A percentile compares a stretch with the other conserved stretches of the same genome.
These are phyloP conservation scores for Bambusicola thoracicus DNA, from an alignment of 2,113 vertebrate genomes.

Conservation along the genomic window DNA sequence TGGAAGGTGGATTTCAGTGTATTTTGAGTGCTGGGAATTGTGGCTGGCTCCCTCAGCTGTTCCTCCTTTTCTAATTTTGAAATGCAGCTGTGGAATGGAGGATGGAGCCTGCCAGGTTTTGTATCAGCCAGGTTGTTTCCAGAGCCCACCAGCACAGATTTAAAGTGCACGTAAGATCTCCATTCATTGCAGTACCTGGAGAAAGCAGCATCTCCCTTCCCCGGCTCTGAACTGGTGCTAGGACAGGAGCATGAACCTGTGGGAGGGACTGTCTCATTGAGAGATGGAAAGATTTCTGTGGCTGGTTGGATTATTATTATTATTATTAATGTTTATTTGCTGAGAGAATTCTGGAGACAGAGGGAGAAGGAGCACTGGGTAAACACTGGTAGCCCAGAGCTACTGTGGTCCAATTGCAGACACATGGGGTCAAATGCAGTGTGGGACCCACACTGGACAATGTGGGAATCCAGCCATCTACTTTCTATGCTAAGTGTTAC, in stretches of 20 bases:
- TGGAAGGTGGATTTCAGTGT: not conserved
- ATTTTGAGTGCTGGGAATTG: not conserved
- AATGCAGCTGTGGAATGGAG: not conserved
- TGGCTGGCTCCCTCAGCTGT: not conserved
- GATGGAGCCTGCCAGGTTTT: not conserved
- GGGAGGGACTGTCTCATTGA: not conserved
- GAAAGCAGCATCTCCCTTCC: not conserved
- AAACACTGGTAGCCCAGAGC: not conserved
- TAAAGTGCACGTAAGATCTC: not conserved
- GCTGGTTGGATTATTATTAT: not conserved
- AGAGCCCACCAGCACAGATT: not conserved
- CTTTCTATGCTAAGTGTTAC: conserved; percentile 11
- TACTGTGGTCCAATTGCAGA: not conserved
- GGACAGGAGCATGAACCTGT: conserved; percentile 1
- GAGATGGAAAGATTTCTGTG: conserved; percentile 9
- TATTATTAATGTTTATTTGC: conserved; percentile 38
- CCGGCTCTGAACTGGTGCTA: not conserved
- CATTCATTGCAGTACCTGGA: not conserved
- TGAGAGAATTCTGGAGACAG: conserved; percentile 37
- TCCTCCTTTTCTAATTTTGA: not conserved
- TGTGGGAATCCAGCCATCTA: conserved; percentile 14
- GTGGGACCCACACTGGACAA: not conserved
- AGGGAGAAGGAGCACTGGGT: not conserved
- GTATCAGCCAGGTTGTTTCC: not conserved
- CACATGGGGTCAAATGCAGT: conserved; percentile 5